phyloP scores from a whole-genome alignment of 2,797 vertebrate species.

The Hoplostethus atlanticus region DNA sequence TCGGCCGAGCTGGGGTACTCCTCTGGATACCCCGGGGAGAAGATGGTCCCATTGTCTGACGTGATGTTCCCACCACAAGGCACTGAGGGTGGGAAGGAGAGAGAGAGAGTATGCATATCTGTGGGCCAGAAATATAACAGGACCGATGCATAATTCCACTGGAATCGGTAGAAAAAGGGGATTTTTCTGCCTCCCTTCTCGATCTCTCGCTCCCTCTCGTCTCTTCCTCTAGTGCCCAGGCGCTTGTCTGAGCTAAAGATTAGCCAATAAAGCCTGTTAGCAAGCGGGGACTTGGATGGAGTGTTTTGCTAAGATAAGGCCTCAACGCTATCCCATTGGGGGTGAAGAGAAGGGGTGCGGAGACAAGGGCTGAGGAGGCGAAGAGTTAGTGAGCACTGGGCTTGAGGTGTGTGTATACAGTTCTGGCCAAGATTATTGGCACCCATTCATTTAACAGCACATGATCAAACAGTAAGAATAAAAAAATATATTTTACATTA shows the following conservation, averaged over 20 bases:
- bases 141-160: conserved; percentile 53
- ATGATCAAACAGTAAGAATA: no score
- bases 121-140: conserved; percentile 43
- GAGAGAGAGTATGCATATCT: conserved; percentile 33
- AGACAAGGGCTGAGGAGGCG: conserved; percentile 33
- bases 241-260: conserved; percentile 81
- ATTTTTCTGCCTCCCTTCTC: conserved; percentile 57
- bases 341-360: conserved; percentile 52
- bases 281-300: conserved; percentile 76
- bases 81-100: conserved; percentile 78
- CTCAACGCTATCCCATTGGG: conserved; percentile 75
- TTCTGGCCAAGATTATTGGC: no score
- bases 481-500: no score
- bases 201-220: conserved; percentile 52
- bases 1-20: conserved; percentile 95
- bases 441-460: no score
- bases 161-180: conserved; percentile 44
- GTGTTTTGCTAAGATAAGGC: conserved; percentile 84
- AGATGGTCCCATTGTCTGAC: conserved; percentile 93
- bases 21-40: conserved; percentile 95
- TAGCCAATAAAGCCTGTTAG: conserved; percentile 84
- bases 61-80: conserved; percentile 96
- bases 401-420: conserved; percentile 26
- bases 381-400: conserved; percentile 49
- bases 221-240: conserved; percentile 66